phyloP scores from a whole-genome alignment of 2,797 vertebrate species.

The Carapus acus region DNA sequence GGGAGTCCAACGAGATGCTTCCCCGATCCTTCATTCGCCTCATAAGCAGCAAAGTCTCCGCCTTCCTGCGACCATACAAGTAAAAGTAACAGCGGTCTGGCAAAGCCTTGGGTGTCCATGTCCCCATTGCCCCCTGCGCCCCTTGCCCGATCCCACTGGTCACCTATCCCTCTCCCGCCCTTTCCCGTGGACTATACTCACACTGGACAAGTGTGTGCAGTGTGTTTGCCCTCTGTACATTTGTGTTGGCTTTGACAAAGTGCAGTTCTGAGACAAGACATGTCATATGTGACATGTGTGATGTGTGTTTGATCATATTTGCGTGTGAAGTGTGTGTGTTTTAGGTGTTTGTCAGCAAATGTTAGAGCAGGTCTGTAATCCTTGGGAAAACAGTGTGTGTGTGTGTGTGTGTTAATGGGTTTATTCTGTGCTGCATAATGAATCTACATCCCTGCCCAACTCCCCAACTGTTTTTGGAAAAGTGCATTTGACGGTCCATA shows the following conservation, averaged over 20 bases:
- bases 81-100: slow-evolving; percentile 62
- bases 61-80: slow-evolving; percentile 96
- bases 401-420: slow-evolving; percentile 42
- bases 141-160: slow-evolving; percentile 37
- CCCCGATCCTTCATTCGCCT: slow-evolving; percentile 97
- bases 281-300: too few species aligned
- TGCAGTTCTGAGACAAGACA: slow-evolving; percentile 66
- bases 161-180: slow-evolving; percentile 47
- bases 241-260: slow-evolving; percentile 59
- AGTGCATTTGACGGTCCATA: too few species aligned
- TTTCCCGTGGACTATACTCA: too few species aligned
- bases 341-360: slow-evolving; percentile 30
- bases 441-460: slow-evolving; percentile 29
- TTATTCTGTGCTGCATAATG: slow-evolving; percentile 47
- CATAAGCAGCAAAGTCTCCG: slow-evolving; percentile 97
- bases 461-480: too few species aligned
- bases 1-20: slow-evolving; percentile 98
- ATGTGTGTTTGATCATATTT: too few species aligned
- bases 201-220: slow-evolving; percentile 1
- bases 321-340: too few species aligned
- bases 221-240: slow-evolving; percentile 42
- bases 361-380: slow-evolving; percentile 47
- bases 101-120: slow-evolving; percentile 27
- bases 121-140: slow-evolving; percentile 2
- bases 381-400: slow-evolving; percentile 49